Base-by-base conservation (phyloP, 2,113 vertebrate genomes). In the Corvus cornix region DNA sequence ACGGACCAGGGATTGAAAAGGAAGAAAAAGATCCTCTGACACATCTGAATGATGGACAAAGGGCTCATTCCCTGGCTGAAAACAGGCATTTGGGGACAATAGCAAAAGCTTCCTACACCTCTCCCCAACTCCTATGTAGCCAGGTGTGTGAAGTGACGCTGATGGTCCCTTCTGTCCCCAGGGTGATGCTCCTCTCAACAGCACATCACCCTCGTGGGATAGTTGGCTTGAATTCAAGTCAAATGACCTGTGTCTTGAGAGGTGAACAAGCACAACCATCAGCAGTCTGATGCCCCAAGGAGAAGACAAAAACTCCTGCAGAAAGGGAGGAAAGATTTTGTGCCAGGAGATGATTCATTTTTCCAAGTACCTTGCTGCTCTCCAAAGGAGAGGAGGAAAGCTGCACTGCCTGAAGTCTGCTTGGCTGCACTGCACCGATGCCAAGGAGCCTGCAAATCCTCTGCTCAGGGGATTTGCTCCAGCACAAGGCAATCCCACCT, bases 41-140 rank as follows among this genome's bases (percentile, higher is more conserved):
- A 22, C 5, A 11, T 35, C 56, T 62, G 76, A 43, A 6, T 18
- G 72, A 58, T 16, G 53, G 63, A 63, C 53, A 67, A 67, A 43
- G 12, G 18, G 23, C 1, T 52, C 24, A 3, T 63, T 76, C 0
- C 0, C 26, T 76, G 46, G 7, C 6, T 84, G 44, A 27, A 91
- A 84, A 16, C 15, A 64, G 44, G 31, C 2, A 10, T 49, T 74
- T 77, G 26, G 37, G 37, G 26, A 24, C n/a, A 35, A 27, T 0
- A 58, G 28, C 31, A 67, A 58, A 87, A 56, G 20, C n/a, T 67
- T 73, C 48, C 5, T 11, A 39, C 16, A 10, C 23, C 23, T 28
- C 31, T 35, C 22, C 77, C 33, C 44, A 39, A 0, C 20, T 84
- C 68, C 48, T 44, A 1, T 0, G 0, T 3, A 56, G 31, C 17